Percentiles rank a stretch among this genome's conserved stretches.
phyloP scores from a whole-genome alignment of 2,113 vertebrate species.

The Anoura caudifer region DNA sequence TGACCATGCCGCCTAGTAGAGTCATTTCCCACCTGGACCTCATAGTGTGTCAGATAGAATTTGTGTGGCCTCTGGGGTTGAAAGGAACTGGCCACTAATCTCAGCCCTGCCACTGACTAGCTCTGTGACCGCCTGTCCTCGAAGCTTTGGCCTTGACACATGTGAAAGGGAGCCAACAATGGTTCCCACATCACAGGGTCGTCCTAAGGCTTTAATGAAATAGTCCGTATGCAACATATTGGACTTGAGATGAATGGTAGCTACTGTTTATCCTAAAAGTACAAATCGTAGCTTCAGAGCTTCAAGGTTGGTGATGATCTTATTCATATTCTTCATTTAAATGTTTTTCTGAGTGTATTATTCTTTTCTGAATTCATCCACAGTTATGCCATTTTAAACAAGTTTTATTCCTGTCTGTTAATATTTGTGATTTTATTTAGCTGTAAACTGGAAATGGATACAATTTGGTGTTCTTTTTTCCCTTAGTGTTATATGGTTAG shows the following conservation, averaged over 20 bases:
- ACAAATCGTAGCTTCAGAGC: background rate
- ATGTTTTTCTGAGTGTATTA: background rate
- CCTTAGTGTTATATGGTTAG: background rate
- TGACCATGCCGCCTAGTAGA: background rate
- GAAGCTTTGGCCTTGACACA: background rate
- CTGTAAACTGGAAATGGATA: background rate
- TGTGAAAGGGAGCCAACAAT: background rate
- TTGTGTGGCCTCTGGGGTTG: background rate
- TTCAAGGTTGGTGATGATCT: background rate
- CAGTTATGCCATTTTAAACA: background rate
- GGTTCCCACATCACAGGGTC: background rate
- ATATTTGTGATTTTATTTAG: conserved; percentile 37
- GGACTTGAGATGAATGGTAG: background rate
- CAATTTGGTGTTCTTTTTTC: background rate
- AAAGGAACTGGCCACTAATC: background rate
- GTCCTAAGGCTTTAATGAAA: background rate
- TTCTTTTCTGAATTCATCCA: conserved; percentile 22
- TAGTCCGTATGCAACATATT: background rate
- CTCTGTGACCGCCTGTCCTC: background rate
- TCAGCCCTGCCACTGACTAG: background rate
- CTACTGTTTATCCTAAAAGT: background rate
- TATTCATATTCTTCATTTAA: background rate
- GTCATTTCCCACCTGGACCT: background rate
- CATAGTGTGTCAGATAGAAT: background rate
- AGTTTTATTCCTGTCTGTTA: background rate